phyloP scores from a whole-genome alignment of 2,113 vertebrate species.

The Platichthys stellatus region DNA sequence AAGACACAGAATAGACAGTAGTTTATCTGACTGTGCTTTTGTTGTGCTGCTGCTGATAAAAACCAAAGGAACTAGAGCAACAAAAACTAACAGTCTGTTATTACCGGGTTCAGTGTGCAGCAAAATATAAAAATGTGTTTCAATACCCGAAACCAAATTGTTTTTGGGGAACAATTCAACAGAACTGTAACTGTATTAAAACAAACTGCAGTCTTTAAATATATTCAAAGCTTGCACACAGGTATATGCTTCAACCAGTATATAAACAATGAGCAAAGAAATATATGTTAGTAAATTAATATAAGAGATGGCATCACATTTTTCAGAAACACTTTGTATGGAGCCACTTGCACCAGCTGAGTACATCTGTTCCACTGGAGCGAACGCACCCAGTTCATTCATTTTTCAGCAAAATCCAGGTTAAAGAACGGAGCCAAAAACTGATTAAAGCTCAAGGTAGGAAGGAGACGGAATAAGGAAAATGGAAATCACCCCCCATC shows the following conservation, averaged over 20 bases:
- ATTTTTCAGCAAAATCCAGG: slow-evolving; percentile 58
- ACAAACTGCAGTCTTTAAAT: neutral
- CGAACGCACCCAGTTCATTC: slow-evolving; percentile 49
- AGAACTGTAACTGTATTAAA: neutral
- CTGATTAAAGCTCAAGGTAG: slow-evolving; percentile 65
- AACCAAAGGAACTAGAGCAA: slow-evolving; percentile 2
- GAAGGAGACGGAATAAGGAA: slow-evolving; percentile 59
- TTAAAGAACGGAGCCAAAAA: slow-evolving; percentile 52
- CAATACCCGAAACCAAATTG: slow-evolving; percentile 1
- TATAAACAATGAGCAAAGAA: slow-evolving; percentile 8
- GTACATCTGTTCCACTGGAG: slow-evolving; percentile 26
- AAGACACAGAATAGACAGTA: neutral
- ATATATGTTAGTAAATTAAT: neutral
- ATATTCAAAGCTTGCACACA: neutral
- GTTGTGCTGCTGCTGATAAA: slow-evolving; percentile 22
- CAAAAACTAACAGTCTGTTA: neutral
- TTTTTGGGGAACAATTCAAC: neutral
- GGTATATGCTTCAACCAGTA: neutral
- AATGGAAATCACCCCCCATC: slow-evolving; percentile 65
- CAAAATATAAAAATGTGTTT: slow-evolving; percentile 11
- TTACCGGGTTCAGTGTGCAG: neutral
- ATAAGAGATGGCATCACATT: slow-evolving; percentile 11
- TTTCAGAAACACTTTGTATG: slow-evolving; percentile 17
- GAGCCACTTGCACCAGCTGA: slow-evolving; percentile 3
- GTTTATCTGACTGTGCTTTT: neutral